Percentiles rank a stretch among this genome's conserved stretches.
These are phyloP conservation scores for Sebastes oblongus DNA, from an alignment of 2,797 vertebrate species.

Conservation along the genomic window DNA sequence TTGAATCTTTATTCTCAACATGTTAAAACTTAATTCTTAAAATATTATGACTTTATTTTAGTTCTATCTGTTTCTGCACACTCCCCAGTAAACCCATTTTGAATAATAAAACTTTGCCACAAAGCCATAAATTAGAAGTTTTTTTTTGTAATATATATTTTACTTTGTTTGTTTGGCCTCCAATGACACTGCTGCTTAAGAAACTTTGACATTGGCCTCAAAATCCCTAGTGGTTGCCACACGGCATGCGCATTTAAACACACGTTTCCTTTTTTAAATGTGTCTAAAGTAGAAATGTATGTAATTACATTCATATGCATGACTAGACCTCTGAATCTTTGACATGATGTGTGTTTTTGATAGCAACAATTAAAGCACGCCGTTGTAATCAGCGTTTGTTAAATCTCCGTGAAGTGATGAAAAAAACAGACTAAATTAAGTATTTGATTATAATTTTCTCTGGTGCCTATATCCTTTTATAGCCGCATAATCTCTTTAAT, in stretches of 20 bases:
- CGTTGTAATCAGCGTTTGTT: conserved; percentile 21
- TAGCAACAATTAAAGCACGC: background rate
- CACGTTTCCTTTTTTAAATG: background rate
- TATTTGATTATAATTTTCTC: conserved; percentile 27
- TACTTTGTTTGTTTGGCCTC: background rate
- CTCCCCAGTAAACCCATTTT: too few species aligned
- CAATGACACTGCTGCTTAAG: background rate
- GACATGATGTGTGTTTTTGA: conserved; percentile 6
- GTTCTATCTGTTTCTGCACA: too few species aligned
- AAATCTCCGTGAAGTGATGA: conserved; percentile 39
- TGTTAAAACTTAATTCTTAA: too few species aligned
- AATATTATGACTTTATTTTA: background rate
- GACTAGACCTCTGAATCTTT: background rate
- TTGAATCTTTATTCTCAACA: too few species aligned
- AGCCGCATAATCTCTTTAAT: conserved; percentile 32
- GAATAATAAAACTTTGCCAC: background rate
- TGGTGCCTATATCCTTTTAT: conserved; percentile 21
- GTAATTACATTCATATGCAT: conserved; percentile 2
- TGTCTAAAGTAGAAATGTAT: background rate
- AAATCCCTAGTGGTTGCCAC: background rate
- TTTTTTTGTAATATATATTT: background rate
- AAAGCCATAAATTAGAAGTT: background rate
- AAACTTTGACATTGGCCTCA: background rate
- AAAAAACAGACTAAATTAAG: conserved; percentile 31
- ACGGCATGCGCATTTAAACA: background rate